Percentiles rank a stretch among this genome's conserved stretches.
Evolutionary conservation across 2,888 invertebrate species (phyloP).

Genomic region (Macroteleia sp.): DNA sequence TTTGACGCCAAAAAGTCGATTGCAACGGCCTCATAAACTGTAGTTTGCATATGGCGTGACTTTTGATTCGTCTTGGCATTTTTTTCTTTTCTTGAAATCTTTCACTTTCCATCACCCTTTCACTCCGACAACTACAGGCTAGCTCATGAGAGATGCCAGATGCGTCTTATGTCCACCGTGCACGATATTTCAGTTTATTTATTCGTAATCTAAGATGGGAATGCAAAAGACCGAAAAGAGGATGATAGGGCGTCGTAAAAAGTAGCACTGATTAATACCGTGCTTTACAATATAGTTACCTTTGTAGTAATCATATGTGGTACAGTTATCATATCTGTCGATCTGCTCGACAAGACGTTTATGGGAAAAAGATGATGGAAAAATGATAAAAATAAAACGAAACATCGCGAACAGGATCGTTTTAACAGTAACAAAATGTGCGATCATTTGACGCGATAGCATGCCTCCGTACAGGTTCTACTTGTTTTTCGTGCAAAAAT

Average conservation of each 20-base stretch:
- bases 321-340: neutral
- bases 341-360: neutral
- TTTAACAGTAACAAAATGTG: neutral
- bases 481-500: conserved; percentile 20
- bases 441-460: neutral
- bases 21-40: conserved; percentile 15
- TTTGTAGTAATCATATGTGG: neutral
- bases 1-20: neutral
- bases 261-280: neutral
- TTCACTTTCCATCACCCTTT: conserved; percentile 63
- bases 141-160: conserved; percentile 44
- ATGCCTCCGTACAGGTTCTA: neutral
- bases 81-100: conserved; percentile 61
- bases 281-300: neutral
- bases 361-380: neutral
- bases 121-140: conserved; percentile 50
- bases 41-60: conserved; percentile 35
- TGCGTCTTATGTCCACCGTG: conserved; percentile 17
- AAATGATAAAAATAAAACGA: conserved; percentile 4
- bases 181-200: conserved; percentile 18
- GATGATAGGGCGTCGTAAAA: neutral
- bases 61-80: conserved; percentile 55
- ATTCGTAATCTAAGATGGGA: neutral
- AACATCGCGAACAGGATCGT: no score
- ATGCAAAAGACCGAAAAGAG: neutral